Base-by-base conservation (phyloP, 2,113 vertebrate genomes). In the Etheostoma cragini region DNA sequence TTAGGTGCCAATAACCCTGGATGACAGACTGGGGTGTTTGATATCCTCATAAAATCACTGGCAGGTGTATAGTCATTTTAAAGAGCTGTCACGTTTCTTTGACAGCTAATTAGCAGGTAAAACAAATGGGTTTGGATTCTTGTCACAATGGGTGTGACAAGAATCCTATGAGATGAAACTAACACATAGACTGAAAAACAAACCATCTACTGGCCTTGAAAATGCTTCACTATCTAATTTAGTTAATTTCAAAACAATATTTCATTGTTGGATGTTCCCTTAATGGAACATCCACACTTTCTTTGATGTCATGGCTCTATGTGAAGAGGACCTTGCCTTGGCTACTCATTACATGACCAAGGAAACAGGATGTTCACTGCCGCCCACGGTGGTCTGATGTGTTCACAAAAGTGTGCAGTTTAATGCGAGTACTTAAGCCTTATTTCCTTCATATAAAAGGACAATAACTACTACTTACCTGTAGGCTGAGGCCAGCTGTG, bases 241-340 rank as follows among this genome's bases (percentile, higher is more conserved):
- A n/a, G 54, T 79, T 69, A 8, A 66, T 38, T 58, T 58, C 1
- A 56, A 16, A 61, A 16, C 26, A 30, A 3, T 30, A 30, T 30
- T 30, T 30, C 30, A 30, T 30, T 30, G 3, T 30, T 30, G 30
- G 2, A 30, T 4, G 30, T 30, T 30, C 30, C 3, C 30, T 30
- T 30, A 30, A 30, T 30, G 0, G 30, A 30, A 47, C 21, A 35
- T 46, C 21, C 8, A 3, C 35, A 70, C 30, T 79, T 45, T 66
- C 21, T 66, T 73, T 65, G 54, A 24, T 53, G 10, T 22, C 57
- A 11, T 38, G 38, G 35, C 14, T 69, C 15, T 22, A 13, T 65
- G 49, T 82, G 72, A 84, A 73, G n/a, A 83, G 19, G 61, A 69
- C 65, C 68, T 84, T 70, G 61, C 26, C 69, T 56, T 85, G 58